Evolutionary conservation across 2,797 vertebrate species (phyloP).

Genomic region (Synaphobranchus kaupii): DNA sequence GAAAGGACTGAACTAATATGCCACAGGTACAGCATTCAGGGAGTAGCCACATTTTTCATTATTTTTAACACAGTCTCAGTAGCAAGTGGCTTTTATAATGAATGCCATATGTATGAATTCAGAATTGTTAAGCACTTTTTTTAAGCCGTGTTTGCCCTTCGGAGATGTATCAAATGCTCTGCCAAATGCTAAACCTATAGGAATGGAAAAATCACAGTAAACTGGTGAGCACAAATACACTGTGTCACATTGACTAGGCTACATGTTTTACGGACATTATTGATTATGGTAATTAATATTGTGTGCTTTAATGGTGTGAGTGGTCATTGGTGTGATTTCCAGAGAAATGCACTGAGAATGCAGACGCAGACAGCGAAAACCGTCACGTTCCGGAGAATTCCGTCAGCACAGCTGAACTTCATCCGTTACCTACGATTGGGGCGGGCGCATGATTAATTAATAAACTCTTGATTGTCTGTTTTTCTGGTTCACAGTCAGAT

Average conservation of each 20-base stretch:
- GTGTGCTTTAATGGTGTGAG: background rate
- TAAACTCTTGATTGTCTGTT: background rate
- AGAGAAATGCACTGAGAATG: background rate
- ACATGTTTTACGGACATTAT: background rate
- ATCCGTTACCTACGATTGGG: background rate
- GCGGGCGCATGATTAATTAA: background rate
- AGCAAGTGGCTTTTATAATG: background rate
- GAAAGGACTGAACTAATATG: constrained; percentile 3
- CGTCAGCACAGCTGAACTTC: background rate
- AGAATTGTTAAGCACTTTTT: background rate
- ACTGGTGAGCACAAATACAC: background rate
- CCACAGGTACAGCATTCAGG: background rate
- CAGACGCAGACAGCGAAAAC: background rate
- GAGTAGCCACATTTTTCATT: background rate
- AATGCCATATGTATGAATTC: constrained; percentile 9
- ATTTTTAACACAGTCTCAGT: background rate
- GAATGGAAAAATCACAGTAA: background rate
- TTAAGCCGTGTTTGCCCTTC: background rate
- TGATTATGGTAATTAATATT: background rate
- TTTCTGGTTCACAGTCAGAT: background rate
- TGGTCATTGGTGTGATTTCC: background rate
- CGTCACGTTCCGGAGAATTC: background rate
- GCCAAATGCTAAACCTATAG: background rate
- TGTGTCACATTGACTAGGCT: background rate
- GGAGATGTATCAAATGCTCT: background rate